Evolutionary conservation across 2,797 vertebrate species (phyloP).

Genomic region (Malurus splendens): DNA sequence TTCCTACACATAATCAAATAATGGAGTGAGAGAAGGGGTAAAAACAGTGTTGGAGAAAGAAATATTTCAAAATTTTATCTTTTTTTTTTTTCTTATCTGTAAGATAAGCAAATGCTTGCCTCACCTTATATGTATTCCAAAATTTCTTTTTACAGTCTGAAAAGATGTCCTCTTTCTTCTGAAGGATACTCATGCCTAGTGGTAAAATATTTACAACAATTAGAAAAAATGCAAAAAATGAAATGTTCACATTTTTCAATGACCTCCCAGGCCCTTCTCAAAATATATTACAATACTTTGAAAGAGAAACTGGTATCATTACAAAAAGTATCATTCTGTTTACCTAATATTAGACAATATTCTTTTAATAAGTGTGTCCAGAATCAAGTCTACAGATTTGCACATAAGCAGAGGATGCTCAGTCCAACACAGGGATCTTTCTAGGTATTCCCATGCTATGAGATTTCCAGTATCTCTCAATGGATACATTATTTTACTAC

Average conservation of each 20-base stretch:
- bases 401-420: background rate
- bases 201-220: conserved; percentile 18
- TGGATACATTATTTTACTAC: background rate
- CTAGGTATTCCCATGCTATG: background rate
- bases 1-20: background rate
- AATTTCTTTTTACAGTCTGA: conserved; percentile 87
- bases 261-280: background rate
- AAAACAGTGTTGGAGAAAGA: background rate
- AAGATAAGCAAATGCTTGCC: background rate
- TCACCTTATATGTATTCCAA: conserved; percentile 88
- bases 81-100: background rate
- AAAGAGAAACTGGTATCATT: background rate
- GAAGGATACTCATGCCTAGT: conserved; percentile 85
- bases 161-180: conserved; percentile 83
- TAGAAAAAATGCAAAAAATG: background rate
- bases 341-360: background rate
- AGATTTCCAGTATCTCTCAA: background rate
- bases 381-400: too few species aligned
- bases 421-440: background rate
- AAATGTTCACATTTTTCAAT: background rate
- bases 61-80: background rate
- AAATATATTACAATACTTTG: background rate
- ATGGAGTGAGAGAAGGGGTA: background rate
- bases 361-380: too few species aligned
- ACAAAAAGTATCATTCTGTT: background rate